Evolutionary conservation across 2,797 vertebrate genomes (phyloP).

Genomic region (Delichon dasypus): DNA sequence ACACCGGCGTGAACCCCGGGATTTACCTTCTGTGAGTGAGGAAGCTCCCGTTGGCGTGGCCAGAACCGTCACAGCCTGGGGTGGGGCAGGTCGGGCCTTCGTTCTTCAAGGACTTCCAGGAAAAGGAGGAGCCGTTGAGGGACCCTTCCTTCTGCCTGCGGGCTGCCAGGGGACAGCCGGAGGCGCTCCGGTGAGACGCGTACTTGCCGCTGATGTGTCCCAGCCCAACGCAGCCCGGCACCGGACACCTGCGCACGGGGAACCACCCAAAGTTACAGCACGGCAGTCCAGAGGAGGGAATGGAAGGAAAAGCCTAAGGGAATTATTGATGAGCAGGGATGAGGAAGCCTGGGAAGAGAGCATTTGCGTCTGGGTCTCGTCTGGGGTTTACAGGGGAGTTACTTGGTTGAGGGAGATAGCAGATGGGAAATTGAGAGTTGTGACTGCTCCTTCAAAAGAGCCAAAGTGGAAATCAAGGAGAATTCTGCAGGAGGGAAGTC

Average conservation of each 20-base stretch:
- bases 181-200: constrained; percentile 95
- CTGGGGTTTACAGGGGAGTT: not conserved
- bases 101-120: constrained; percentile 95
- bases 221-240: constrained; percentile 95
- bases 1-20: accelerated
- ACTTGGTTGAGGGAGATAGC: not conserved
- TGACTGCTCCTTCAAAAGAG: not conserved
- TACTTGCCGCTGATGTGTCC: constrained; percentile 99
- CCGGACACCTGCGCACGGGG: constrained; percentile 85
- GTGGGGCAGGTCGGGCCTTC: constrained; percentile 95
- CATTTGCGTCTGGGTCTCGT: not conserved
- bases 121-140: constrained; percentile 90
- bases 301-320: accelerated
- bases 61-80: constrained; percentile 92
- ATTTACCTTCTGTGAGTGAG: constrained; percentile 95
- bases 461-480: not conserved
- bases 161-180: constrained; percentile 92
- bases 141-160: constrained; percentile 95
- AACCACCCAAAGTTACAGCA: not conserved
- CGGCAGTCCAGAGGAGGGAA: accelerated
- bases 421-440: not conserved
- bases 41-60: constrained; percentile 97
- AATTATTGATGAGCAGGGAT: not conserved
- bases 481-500: not conserved
- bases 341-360: not conserved